Evolutionary conservation across 2,888 invertebrate genomes (phyloP).

Genomic region (Cephus pygmeus): DNA sequence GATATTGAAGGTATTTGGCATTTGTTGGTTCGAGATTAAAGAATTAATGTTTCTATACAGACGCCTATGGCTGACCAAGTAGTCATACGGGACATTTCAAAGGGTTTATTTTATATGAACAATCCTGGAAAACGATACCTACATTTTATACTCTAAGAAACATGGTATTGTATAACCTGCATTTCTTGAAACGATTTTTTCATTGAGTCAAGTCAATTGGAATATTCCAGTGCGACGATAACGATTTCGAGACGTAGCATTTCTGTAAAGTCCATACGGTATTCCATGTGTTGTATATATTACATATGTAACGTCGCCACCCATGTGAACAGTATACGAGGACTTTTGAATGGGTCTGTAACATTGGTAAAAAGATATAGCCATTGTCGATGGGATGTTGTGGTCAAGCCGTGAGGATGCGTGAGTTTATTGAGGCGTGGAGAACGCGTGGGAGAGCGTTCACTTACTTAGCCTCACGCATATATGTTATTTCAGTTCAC

Average conservation of each 20-base stretch:
- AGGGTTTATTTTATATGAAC: too few relatives aligned
- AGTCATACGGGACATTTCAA: neutral
- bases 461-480: slow-evolving; percentile 25
- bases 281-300: neutral
- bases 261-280: neutral
- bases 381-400: slow-evolving; percentile 11
- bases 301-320: neutral
- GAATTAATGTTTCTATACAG: neutral
- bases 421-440: slow-evolving; percentile 21
- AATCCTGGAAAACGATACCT: neutral
- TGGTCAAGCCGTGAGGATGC: slow-evolving; percentile 20
- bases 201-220: neutral
- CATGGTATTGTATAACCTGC: neutral
- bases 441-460: slow-evolving; percentile 29
- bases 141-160: neutral
- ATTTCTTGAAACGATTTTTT: neutral
- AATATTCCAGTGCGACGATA: neutral
- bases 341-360: neutral
- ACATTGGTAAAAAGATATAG: neutral
- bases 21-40: neutral
- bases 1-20: slow-evolving; percentile 2
- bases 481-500: slow-evolving; percentile 29
- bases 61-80: neutral
- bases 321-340: neutral
- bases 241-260: neutral